A percentile compares a stretch with the other conserved stretches of the same genome.
phyloP scores from a whole-genome alignment of 2,888 invertebrate species.

The Tinea pellionella region DNA sequence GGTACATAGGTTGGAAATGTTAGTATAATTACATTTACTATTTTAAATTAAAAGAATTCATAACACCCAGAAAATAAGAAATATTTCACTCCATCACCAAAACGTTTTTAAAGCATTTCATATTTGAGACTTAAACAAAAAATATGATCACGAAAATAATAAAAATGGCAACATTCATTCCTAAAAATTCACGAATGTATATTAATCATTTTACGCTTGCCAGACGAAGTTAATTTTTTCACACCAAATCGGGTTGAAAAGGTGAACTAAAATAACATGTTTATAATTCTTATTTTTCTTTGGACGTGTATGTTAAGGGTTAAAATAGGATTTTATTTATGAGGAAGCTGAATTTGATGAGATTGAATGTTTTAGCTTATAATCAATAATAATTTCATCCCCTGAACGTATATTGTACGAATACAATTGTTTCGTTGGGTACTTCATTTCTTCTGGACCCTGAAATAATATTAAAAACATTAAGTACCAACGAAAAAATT shows the following conservation, averaged over 20 bases:
- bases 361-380: slow-evolving; percentile 73
- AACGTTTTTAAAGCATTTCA: background rate
- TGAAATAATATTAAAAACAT: slow-evolving; percentile 22
- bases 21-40: background rate
- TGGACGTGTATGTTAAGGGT: too few species aligned
- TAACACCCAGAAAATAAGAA: background rate
- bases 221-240: too few species aligned
- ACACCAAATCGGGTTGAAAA: too few species aligned
- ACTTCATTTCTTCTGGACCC: slow-evolving; percentile 91
- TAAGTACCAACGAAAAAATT: too few species aligned
- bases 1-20: background rate
- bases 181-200: too few species aligned
- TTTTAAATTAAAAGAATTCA: background rate
- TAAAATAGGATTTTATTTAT: background rate
- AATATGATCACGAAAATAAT: background rate
- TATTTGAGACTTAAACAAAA: background rate
- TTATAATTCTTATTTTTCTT: too few species aligned
- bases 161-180: too few species aligned
- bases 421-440: slow-evolving; percentile 88
- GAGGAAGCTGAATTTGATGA: slow-evolving; percentile 35
- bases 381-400: slow-evolving; percentile 91
- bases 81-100: background rate
- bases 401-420: slow-evolving; percentile 91
- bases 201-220: too few species aligned
- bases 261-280: too few species aligned